A percentile compares a stretch with the other conserved stretches of the same genome.
Conservation (phyloP, 1,140 invertebrate species). For the Saccostrea echinata region DNA sequence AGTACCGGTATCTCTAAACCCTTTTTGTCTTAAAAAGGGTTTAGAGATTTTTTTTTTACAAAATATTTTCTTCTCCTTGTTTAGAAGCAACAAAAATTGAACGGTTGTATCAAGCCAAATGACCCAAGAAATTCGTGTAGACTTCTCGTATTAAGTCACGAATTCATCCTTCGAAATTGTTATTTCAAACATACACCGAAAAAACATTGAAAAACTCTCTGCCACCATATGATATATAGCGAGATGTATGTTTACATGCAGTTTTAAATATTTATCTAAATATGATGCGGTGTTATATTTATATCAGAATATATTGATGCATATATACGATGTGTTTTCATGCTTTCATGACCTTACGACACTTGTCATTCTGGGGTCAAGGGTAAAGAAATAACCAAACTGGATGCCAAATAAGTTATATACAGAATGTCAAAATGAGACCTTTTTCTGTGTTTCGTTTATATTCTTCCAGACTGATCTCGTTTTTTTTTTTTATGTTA, state of each 20-base stretch:
- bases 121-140: neutral
- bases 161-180: neutral
- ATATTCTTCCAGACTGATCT: neutral
- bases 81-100: neutral
- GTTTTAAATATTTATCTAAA: conserved; percentile 30
- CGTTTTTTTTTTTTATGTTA: neutral
- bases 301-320: conserved; percentile 33
- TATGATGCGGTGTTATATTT: conserved; percentile 15
- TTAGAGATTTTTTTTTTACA: neutral
- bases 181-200: conserved; percentile 9
- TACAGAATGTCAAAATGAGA: neutral
- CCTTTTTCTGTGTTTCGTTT: neutral
- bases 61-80: neutral
- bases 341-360: neutral
- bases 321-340: neutral
- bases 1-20: too few relatives aligned
- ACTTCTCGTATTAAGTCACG: neutral
- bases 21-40: too few relatives aligned
- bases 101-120: neutral
- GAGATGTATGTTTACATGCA: conserved; percentile 14
- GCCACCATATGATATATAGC: conserved; percentile 19
- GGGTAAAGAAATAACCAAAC: neutral
- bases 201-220: neutral
- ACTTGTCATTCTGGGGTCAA: conserved; percentile 17
- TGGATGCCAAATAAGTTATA: neutral